Evolutionary conservation across 2,888 invertebrate genomes (phyloP).

Genomic region (Acanthosepion lycidas): DNA sequence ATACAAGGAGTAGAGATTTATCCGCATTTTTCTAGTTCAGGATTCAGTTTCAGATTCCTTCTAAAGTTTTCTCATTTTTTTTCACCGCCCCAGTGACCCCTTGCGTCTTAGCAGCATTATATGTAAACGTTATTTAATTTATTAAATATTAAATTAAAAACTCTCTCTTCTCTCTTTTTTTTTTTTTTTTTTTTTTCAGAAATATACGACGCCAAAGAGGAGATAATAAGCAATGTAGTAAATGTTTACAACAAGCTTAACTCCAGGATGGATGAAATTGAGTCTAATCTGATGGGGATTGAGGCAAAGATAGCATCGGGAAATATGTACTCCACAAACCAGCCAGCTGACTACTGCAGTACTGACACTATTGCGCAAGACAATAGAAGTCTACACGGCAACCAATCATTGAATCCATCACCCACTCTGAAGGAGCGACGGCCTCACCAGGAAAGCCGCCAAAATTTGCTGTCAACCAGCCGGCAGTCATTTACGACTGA

Average conservation of each 20-base stretch:
- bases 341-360: slow-evolving; percentile 50
- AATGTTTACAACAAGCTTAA: slow-evolving; percentile 53
- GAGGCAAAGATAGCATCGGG: slow-evolving; percentile 39
- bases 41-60: no score
- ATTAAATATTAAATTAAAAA: no score
- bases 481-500: slow-evolving; percentile 42
- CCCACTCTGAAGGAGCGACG: background rate
- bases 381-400: background rate
- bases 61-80: no score
- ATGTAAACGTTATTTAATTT: no score
- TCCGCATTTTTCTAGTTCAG: no score
- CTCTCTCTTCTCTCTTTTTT: background rate
- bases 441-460: background rate
- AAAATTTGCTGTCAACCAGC: background rate
- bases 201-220: slow-evolving; percentile 56
- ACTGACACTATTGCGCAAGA: slow-evolving; percentile 45
- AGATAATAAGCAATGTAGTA: slow-evolving; percentile 54
- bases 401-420: background rate
- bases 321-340: slow-evolving; percentile 34
- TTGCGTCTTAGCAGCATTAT: no score
- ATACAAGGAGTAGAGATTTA: no score
- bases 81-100: no score
- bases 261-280: slow-evolving; percentile 53
- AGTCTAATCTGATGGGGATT: slow-evolving; percentile 49
- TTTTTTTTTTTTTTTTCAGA: slow-evolving; percentile 51